A percentile compares a stretch with the other conserved stretches of the same genome.
These are phyloP conservation scores for Ceramica pisi DNA, from an alignment of 2,888 invertebrate genomes.

Conservation along the genomic window DNA sequence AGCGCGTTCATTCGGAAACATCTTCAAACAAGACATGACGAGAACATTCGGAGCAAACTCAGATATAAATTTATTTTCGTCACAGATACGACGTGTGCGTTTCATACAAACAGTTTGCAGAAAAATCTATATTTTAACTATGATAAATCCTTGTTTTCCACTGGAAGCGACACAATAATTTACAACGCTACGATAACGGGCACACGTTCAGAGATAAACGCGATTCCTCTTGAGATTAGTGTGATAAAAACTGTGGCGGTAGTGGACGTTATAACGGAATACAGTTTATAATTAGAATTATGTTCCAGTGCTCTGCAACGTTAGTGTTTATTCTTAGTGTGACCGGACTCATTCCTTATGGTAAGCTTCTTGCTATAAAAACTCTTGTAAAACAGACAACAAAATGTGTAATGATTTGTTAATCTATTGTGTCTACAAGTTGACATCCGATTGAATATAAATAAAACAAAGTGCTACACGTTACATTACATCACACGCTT, in stretches of 20 bases:
- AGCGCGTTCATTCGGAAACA: conserved; percentile 35
- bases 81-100: conserved; percentile 57
- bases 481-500: conserved; percentile 77
- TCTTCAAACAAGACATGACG: conserved; percentile 43
- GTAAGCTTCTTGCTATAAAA: conserved; percentile 71
- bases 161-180: conserved; percentile 80
- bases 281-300: conserved; percentile 66
- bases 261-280: conserved; percentile 69
- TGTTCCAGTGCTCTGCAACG: conserved; percentile 71
- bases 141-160: conserved; percentile 73
- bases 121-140: conserved; percentile 63
- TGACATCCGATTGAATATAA: conserved; percentile 61
- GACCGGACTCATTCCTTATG: conserved; percentile 75
- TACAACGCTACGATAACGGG: conserved; percentile 82
- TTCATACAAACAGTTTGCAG: conserved; percentile 44
- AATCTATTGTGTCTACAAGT: conserved; percentile 58
- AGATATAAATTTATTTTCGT: conserved; percentile 75
- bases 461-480: conserved; percentile 63
- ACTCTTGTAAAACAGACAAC: conserved; percentile 18
- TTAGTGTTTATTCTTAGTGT: conserved; percentile 75
- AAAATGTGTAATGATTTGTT: conserved; percentile 54
- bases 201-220: conserved; percentile 78
- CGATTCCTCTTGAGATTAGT: conserved; percentile 80
- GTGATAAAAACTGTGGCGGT: conserved; percentile 76
- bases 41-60: conserved; percentile 58